Percentiles rank a stretch among this genome's conserved stretches.
Conservation (phyloP, 1,140 invertebrate genomes). For the Drosophila funebris region DNA sequence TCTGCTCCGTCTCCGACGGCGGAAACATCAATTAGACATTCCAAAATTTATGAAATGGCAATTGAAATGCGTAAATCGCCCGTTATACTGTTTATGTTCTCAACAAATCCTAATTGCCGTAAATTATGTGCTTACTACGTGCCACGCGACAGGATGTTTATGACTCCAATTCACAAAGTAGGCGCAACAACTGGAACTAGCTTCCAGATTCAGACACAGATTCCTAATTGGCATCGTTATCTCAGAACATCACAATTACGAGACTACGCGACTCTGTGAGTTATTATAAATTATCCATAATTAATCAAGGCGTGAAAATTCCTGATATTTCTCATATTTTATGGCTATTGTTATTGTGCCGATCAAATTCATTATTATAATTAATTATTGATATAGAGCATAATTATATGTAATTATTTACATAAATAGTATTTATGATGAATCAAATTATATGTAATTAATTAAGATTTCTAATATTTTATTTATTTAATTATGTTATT, state of each 20-base stretch:
- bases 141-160: conserved; percentile 79
- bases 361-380: no score
- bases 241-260: not conserved
- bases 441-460: no score
- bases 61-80: conserved; percentile 43
- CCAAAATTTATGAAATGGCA: conserved; percentile 57
- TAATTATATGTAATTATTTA: no score
- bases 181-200: not conserved
- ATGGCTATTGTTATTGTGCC: not conserved
- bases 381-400: no score
- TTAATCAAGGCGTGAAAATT: not conserved
- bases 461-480: no score
- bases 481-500: no score
- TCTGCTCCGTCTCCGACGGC: conserved; percentile 34
- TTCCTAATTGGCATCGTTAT: conserved; percentile 8
- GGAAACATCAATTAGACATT: conserved; percentile 72
- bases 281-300: not conserved
- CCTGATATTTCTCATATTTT: not conserved
- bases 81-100: conserved; percentile 33
- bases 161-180: not conserved
- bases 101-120: conserved; percentile 52
- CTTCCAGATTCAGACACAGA: not conserved
- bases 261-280: not conserved
- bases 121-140: conserved; percentile 35
- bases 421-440: no score